Evolutionary conservation across 2,888 invertebrate species (phyloP).

Genomic region (Brachynemurus nebulosus): DNA sequence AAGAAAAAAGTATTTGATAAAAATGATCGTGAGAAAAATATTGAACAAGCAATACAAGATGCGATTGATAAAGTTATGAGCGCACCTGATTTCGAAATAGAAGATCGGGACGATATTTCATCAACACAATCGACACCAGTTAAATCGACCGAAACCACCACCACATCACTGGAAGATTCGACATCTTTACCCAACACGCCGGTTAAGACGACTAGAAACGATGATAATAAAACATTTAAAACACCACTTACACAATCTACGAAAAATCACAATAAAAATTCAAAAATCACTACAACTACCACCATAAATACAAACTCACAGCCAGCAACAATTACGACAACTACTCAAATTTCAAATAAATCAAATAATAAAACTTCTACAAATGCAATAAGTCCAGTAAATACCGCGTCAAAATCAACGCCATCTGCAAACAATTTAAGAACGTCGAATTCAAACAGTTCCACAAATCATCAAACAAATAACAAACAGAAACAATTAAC

Average conservation of each 20-base stretch:
- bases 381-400: not conserved
- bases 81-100: conserved; percentile 8
- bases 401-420: too few relatives aligned
- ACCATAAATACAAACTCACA: not conserved
- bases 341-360: not conserved
- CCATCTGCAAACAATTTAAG: too few relatives aligned
- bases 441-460: too few relatives aligned
- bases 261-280: not conserved
- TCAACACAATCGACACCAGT: not conserved
- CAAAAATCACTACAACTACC: not conserved
- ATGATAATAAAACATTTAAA: not conserved
- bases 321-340: not conserved
- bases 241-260: not conserved
- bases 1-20: conserved; percentile 18
- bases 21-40: conserved; percentile 22
- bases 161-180: not conserved
- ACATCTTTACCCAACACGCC: not conserved
- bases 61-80: conserved; percentile 7
- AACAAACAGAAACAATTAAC: too few relatives aligned
- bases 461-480: too few relatives aligned
- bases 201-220: not conserved
- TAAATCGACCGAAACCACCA: not conserved
- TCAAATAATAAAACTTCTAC: not conserved
- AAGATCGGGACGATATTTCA: conserved; percentile 9
- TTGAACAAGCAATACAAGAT: conserved; percentile 10